Percentiles rank a stretch among this genome's conserved stretches.
These are phyloP conservation scores for Isoperla grammatica DNA, from an alignment of 2,888 invertebrate species.

Conservation along the genomic window DNA sequence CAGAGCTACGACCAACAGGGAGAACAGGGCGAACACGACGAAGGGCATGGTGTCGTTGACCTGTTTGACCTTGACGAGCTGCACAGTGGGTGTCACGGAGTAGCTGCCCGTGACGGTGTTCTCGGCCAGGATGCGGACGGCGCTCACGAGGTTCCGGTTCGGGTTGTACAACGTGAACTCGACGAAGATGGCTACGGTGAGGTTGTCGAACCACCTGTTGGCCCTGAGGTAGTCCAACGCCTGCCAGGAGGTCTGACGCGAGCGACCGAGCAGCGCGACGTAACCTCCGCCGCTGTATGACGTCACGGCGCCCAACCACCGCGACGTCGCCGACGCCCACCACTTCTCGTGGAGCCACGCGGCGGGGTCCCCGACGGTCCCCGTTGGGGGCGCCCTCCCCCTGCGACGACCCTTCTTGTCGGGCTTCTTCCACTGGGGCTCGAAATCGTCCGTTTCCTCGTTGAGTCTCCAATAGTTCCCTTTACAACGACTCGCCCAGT, in stretches of 20 bases:
- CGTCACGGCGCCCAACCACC: neutral
- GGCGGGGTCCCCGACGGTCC: neutral
- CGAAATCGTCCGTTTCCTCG: constrained; percentile 1
- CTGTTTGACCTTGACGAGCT: too few species aligned
- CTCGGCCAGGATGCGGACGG: neutral
- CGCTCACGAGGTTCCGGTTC: neutral
- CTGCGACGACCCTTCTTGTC: too few species aligned
- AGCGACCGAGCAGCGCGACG: neutral
- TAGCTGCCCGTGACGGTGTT: too few species aligned
- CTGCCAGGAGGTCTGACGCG: neutral
- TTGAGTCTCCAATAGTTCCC: neutral
- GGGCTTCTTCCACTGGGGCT: neutral
- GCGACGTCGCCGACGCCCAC: neutral
- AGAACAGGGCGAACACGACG: too few species aligned
- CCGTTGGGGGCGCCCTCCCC: too few species aligned
- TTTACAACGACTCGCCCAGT: neutral
- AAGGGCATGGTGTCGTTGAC: too few species aligned
- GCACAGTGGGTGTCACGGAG: too few species aligned
- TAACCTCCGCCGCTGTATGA: constrained; percentile 14
- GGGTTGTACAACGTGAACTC: constrained; percentile 19
- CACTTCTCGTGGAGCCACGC: neutral
- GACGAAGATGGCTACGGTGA: constrained; percentile 10
- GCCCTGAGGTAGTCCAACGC: neutral
- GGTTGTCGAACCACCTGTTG: constrained; percentile 11
- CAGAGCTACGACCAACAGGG: too few species aligned